phyloP scores from a whole-genome alignment of 2,113 vertebrate genomes.

The Cyanoderma ruficeps region DNA sequence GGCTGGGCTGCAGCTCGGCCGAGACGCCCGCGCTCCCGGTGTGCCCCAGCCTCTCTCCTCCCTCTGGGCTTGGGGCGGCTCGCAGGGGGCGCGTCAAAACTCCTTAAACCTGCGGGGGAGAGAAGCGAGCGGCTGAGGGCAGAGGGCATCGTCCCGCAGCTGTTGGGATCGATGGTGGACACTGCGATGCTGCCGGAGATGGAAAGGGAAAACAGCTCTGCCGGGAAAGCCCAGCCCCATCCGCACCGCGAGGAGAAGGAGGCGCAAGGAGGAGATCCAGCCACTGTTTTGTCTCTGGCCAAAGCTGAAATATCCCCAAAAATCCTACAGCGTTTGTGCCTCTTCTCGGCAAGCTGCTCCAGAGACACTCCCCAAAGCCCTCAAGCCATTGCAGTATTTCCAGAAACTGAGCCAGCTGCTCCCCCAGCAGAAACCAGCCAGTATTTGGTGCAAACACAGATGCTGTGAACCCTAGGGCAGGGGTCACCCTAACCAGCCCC shows the following conservation, averaged over 20 bases:
- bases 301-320: background rate
- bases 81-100: background rate
- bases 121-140: background rate
- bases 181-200: accelerated
- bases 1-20: background rate
- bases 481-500: background rate
- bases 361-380: background rate
- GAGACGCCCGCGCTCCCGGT: background rate
- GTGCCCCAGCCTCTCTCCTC: background rate
- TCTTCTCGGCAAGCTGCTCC: background rate
- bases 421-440: background rate
- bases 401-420: background rate
- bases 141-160: accelerated
- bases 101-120: slow-evolving; percentile 41
- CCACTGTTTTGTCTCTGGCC: background rate
- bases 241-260: background rate
- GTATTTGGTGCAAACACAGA: background rate
- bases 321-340: accelerated
- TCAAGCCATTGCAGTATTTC: accelerated
- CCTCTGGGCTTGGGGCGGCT: background rate
- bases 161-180: accelerated
- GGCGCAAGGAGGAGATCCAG: background rate
- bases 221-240: background rate
- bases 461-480: accelerated
- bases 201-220: background rate